Conservation (phyloP, 2,113 vertebrate genomes). For the Gambusia holbrooki region DNA sequence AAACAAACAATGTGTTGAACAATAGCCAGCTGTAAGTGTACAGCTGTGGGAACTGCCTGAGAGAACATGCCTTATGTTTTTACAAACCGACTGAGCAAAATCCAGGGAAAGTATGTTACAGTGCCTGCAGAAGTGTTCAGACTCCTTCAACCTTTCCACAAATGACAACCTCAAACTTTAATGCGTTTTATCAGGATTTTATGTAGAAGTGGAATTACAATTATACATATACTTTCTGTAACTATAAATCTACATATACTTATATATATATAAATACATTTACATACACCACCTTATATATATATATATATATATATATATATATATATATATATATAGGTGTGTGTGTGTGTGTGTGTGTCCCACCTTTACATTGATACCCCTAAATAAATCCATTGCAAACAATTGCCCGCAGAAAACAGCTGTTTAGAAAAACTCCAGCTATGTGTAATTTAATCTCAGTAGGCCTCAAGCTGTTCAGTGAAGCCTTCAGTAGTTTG, state of each 20-base stretch:
- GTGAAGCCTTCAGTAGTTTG: too few species aligned
- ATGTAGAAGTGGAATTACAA: background rate
- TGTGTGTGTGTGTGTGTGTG: too few species aligned
- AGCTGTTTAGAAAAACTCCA: too few species aligned
- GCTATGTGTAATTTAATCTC: too few species aligned
- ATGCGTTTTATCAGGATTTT: background rate
- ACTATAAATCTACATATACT: too few species aligned
- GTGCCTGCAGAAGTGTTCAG: background rate
- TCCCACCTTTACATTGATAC: too few species aligned
- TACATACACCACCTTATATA: too few species aligned
- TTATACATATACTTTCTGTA: background rate
- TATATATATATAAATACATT: too few species aligned
- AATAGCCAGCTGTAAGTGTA: slow-evolving; percentile 72
- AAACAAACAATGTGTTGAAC: slow-evolving; percentile 76
- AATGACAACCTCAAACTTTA: background rate
- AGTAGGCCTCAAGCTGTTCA: too few species aligned
- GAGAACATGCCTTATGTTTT: slow-evolving; percentile 57
- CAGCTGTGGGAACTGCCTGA: slow-evolving; percentile 65
- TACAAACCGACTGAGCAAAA: slow-evolving; percentile 52
- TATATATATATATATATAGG: background rate
- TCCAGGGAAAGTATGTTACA: slow-evolving; percentile 26
- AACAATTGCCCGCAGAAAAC: too few species aligned
- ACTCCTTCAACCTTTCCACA: background rate
- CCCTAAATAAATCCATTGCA: too few species aligned
- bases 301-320: too few species aligned